Evolutionary conservation across 2,113 vertebrate species (phyloP).

Genomic region (Conger conger): DNA sequence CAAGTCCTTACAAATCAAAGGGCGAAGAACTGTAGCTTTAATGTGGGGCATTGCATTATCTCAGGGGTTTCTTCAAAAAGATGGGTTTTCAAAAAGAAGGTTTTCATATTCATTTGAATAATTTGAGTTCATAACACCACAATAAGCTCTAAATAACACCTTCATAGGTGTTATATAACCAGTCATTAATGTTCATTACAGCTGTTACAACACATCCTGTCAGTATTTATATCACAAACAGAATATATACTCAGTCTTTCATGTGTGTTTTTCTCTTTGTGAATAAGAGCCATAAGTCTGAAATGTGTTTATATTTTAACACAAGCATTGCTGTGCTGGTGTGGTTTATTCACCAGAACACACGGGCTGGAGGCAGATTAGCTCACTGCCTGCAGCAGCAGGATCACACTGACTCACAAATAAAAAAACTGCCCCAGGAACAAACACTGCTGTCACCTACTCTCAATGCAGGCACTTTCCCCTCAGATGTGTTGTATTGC

Average conservation of each 20-base stretch:
- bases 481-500: neutral
- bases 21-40: neutral
- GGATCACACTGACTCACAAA: neutral
- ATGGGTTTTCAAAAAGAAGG: neutral
- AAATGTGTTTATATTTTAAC: neutral
- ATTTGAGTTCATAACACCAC: too few species aligned
- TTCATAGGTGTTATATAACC: too few species aligned
- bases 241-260: too few species aligned
- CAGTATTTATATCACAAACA: too few species aligned
- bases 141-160: too few species aligned
- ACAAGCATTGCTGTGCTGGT: neutral
- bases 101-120: neutral
- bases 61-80: neutral
- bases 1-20: neutral
- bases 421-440: constrained; percentile 1
- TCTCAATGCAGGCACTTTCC: neutral
- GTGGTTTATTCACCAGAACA: neutral
- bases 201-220: too few species aligned
- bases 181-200: too few species aligned
- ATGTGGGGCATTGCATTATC: neutral
- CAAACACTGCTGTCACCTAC: neutral
- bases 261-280: neutral
- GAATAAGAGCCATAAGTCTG: neutral
- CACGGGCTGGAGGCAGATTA: neutral
- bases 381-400: neutral